Evolutionary conservation across 2,797 vertebrate genomes (phyloP), one percentile per base, ranked within the genome.

Genomic region (Sebastes steindachneri): DNA sequence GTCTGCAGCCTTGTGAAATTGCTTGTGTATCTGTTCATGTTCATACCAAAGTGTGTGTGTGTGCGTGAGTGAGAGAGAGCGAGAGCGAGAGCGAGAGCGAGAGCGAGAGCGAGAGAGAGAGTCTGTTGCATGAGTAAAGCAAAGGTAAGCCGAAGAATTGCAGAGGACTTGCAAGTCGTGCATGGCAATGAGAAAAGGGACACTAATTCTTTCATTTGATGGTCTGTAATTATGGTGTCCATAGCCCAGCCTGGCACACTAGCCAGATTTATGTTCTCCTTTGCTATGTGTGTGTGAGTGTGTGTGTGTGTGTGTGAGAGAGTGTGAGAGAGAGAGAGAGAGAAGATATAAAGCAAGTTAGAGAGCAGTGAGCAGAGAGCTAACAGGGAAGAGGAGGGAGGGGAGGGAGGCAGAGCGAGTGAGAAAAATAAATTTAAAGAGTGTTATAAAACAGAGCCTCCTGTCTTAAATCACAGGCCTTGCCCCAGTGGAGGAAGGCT

Each of bases 131-230:
- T 59, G 68, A 90, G 79, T 75, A 85, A 88, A 86, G 71, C 57
- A 79, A 81, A 90, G 69, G 85, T 79, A 80, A 87, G 75, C 71
- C 29, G 65, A 90, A 79, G 88, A 87, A 94, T 81, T 82, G 88
- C 80, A 84, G 75, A 86, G 89, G 86, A 87, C 79, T 89, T 79
- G 84, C 85, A 89, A 87, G 84, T 83, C 83, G 84, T 93, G 90
- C 88, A 92, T 92, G 85, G 82, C 85, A 86, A 88, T 94, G 93
- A 92, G 90, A 91, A 88, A 85, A 86, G 87, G 88, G 91, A 88
- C 92, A 94, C 92, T 94, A 94, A 96, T 95, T 95, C 91, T 92
- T 94, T 92, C 90, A 94, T 95, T 95, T 95, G 91, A 95, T 91
- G 90, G 82, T 87, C 90, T 92, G 91, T 95, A 95, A 95, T 95